Conservation (phyloP, 1,140 invertebrate species). For the Rhagoletis pomonella region DNA sequence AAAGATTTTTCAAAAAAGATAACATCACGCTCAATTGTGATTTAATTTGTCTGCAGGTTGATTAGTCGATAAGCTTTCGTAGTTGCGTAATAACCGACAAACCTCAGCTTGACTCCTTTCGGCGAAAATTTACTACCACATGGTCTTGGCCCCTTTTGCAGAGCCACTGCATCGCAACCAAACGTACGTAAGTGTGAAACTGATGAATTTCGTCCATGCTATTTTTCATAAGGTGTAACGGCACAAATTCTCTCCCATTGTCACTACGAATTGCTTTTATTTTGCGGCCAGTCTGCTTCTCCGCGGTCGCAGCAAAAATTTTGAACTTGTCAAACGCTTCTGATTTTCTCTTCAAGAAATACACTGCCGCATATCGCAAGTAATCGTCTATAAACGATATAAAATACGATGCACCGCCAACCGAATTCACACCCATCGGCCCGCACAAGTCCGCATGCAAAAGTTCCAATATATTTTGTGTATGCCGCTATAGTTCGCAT, state of each 20-base stretch:
- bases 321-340: slow-evolving; percentile 56
- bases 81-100: slow-evolving; percentile 48
- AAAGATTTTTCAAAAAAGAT: slow-evolving; percentile 55
- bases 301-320: slow-evolving; percentile 36
- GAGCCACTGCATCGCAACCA: slow-evolving; percentile 65
- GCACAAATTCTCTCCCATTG: slow-evolving; percentile 72
- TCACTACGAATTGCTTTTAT: slow-evolving; percentile 69
- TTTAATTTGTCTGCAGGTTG: slow-evolving; percentile 35
- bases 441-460: slow-evolving; percentile 66
- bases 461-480: slow-evolving; percentile 27
- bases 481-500: slow-evolving; percentile 5
- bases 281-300: slow-evolving; percentile 63
- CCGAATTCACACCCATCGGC: slow-evolving; percentile 62
- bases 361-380: too few species aligned
- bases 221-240: slow-evolving; percentile 55
- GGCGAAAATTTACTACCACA: slow-evolving; percentile 61
- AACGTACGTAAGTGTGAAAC: slow-evolving; percentile 67
- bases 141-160: slow-evolving; percentile 65
- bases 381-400: slow-evolving; percentile 66
- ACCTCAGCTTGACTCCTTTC: slow-evolving; percentile 50
- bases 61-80: slow-evolving; percentile 55
- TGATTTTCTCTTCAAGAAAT: slow-evolving; percentile 47
- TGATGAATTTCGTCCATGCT: slow-evolving; percentile 61
- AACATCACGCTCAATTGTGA: slow-evolving; percentile 52
- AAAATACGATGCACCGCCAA: slow-evolving; percentile 65